phyloP scores from a whole-genome alignment of 2,797 vertebrate genomes.

The Rhabdophis nuchalis region DNA sequence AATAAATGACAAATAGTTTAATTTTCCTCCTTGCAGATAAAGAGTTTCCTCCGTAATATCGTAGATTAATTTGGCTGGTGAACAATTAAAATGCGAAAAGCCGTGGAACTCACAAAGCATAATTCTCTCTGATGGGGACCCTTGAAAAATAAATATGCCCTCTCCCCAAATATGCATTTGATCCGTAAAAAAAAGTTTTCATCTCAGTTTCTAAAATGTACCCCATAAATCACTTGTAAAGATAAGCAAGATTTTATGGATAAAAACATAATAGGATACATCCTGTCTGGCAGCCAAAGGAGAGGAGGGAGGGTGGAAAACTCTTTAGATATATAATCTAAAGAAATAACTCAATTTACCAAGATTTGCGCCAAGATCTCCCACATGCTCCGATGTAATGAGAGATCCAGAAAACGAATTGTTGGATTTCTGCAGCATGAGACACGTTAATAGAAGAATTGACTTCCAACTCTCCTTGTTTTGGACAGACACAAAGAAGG shows the following conservation, averaged over 20 bases:
- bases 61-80: constrained; percentile 39
- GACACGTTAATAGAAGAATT: constrained; percentile 53
- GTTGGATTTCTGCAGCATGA: constrained; percentile 35
- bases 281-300: constrained; percentile 52
- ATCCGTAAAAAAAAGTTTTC: constrained; percentile 45
- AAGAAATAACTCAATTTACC: constrained; percentile 35
- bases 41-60: constrained; percentile 19
- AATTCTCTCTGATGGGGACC: background rate
- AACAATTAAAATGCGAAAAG: constrained; percentile 33
- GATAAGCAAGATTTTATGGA: constrained; percentile 58
- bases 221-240: constrained; percentile 47
- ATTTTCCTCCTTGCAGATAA: constrained; percentile 37
- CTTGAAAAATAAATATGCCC: constrained; percentile 49
- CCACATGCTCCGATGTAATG: constrained; percentile 48
- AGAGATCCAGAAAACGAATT: constrained; percentile 35
- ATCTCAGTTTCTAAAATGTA: constrained; percentile 38
- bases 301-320: constrained; percentile 30
- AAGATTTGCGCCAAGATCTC: background rate
- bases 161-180: constrained; percentile 37
- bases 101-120: background rate
- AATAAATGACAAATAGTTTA: constrained; percentile 35
- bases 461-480: constrained; percentile 63
- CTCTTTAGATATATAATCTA: constrained; percentile 43
- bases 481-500: constrained; percentile 42
- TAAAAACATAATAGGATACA: constrained; percentile 55